Base-by-base conservation (phyloP, 2,113 vertebrate genomes). In the Dipodomys spectabilis region DNA sequence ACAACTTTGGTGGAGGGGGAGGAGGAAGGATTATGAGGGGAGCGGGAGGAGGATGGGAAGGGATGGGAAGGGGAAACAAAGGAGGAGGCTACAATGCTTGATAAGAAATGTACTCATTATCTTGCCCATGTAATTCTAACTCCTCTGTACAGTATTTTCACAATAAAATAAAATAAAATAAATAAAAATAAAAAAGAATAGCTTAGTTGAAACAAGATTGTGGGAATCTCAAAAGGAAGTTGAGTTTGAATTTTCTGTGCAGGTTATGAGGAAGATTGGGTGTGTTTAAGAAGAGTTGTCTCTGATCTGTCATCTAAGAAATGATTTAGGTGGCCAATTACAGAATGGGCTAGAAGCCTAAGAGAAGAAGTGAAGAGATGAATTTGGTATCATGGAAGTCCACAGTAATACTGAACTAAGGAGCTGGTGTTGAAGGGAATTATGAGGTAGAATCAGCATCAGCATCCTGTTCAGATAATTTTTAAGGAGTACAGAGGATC, bases 291-390 rank as follows among this genome's bases (percentile, higher is more conserved):
- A 85, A 45, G 79, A 86, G 75, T 53, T 64, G 79, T 6, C 19
- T 67, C n/a, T 90, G 60, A 28, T n/a, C 49, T 72, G 27, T n/a
- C 45, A 49, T 90, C 90, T 69, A 53, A 30, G 30, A 92, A 92
- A 74, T 44, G 88, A 53, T 19, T 92, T 71, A 53, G 27, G 35
- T 3, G 72, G 16, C 65, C 83, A 87, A 11, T 49, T 49, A 32
- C 7, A 90, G 64, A 73, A 30, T 25, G 32, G 20, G 16, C 20
- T 81, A 5, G 19, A 67, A 73, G 32, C 35, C 10, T 64, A 49
- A 77, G 45, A 65, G 39, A 79, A 27, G 78, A 78, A 74, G 60
- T 86, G 69, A 78, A 27, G 23, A 32, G 3, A 12, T 78, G 80
- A 64, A 53, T 35, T 53, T 77, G 67, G 39, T n/a, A 73, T 18